Evolutionary conservation across 2,888 invertebrate species (phyloP), one percentile per base, ranked within the genome.

Genomic region (Muscina levida): DNA sequence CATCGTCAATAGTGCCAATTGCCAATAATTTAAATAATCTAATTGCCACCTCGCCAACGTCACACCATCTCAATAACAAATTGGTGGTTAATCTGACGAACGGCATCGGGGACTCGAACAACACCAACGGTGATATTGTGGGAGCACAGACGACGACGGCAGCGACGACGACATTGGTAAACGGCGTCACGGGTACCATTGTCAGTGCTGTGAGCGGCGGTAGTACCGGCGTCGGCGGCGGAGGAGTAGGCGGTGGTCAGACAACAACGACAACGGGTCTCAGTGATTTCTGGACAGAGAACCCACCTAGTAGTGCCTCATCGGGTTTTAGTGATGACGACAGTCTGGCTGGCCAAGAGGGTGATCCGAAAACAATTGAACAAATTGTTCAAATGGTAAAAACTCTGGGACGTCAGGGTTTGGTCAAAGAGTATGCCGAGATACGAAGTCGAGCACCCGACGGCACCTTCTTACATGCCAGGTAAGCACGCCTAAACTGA

Each of bases 301-400:
- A 95, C 85, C 93, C 93, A 83, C 94, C 93, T 84, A 94, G 93
- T 88, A 94, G 93, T 87, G 95, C 94, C 84, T 95, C 94, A 83
- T 96, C 96, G 80, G 96, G 96, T 65, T 96, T 96, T 91, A 96
- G 96, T 87, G 97, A 97, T 92, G 97, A 97, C 92, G 97, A 97
- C 92, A 95, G 95, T 90, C 93, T 95, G 86, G 94, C 94, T 86
- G 94, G 93, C 22, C 94, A 94, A 85, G 93, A 93, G 83, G 94
- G 93, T 83, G 93, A 94, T 78, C 92, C 95, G 86, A 94, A 93
- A 76, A 92, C 96, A 88, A 93, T 94, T 85, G 95, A 96, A 87
- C 93, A 89, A 85, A 90, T 91, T 84, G 91, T 90, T 82, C 88
- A 90, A 93, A 94, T 90, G 94, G 93, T 85, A 84, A 94, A 94